Evolutionary conservation across 2,888 invertebrate species (phyloP), one percentile per base, ranked within the genome.

Genomic region (Sarcophaga rosellei): DNA sequence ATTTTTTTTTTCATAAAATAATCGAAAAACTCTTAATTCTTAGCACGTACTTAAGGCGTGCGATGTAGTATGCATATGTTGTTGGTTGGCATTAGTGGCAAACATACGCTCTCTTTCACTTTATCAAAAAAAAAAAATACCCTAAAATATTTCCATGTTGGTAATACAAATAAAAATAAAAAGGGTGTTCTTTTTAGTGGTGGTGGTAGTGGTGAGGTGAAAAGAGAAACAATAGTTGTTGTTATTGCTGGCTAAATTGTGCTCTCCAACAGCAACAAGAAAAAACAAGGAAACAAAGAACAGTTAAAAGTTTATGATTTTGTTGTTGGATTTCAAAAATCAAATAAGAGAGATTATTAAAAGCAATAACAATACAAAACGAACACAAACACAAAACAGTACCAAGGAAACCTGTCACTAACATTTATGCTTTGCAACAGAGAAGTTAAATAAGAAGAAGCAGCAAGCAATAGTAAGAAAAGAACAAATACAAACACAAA

Each of bases 11-110:
- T 59, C 59, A 45, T 35, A 65, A 44, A 66, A 0, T 47, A 59
- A 57, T n/a, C 75, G 53, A 59, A 72, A 65, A 57, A 62, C 72
- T 81, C n/a, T 21, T 57, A 78, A 86, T 86, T 86, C 86, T 70
- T 61, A 75, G 77, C 86, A 86, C 86, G 86, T 86, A 86, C 75
- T 73, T 81, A 66, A 78, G 81, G 84, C 81, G 47, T 84, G 69
- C 35, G 35, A 35, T 10, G 35, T 35, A 10, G 35, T 35, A 35
- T 35, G 35, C 35, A 35, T 35, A 35, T 10, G 35, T 35, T 35
- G 35, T 35, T 35, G 35, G 35, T 35, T 35, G 35, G 35, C 35
- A 35, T 35, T 35, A 35, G 35, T 35, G 35, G 35, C 35, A 10
- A 35, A 35, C 35, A 35, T 35, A 35, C 35, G 35, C 35, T 35